phyloP scores from a whole-genome alignment of 2,113 vertebrate genomes.

The Fulica atra region DNA sequence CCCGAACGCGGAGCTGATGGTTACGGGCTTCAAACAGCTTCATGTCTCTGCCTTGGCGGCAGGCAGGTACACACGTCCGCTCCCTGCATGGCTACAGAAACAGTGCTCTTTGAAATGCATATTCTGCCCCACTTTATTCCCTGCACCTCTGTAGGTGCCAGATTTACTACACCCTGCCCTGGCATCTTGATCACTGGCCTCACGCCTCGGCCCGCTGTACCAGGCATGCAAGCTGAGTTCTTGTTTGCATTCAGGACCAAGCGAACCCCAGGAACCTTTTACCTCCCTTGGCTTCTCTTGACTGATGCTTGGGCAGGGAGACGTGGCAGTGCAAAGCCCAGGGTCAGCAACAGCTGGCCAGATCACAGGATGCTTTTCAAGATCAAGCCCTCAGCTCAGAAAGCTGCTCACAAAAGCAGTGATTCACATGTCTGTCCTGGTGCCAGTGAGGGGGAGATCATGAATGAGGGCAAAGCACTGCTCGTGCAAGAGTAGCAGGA shows the following conservation, averaged over 20 bases:
- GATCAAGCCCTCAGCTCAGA: not conserved
- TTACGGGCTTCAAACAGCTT: not conserved
- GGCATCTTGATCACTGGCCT: not conserved
- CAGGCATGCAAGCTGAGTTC: not conserved
- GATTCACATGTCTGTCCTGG: not conserved
- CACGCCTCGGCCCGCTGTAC: not conserved
- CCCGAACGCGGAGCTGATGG: not conserved
- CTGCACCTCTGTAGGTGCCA: not conserved
- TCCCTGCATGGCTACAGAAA: not conserved
- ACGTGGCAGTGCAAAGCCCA: rapidly evolving
- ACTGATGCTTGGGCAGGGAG: not conserved
- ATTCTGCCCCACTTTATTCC: constrained; percentile 21
- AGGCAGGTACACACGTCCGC: not conserved
- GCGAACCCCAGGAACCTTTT: not conserved
- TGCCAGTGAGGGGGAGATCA: not conserved
- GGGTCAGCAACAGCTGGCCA: not conserved
- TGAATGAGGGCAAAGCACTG: not conserved
- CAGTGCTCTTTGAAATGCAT: constrained; percentile 10
- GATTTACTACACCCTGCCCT: constrained; percentile 28
- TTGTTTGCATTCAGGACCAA: rapidly evolving
- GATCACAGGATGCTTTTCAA: not conserved
- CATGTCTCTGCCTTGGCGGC: not conserved
- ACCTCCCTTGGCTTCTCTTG: not conserved
- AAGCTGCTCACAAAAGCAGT: not conserved
- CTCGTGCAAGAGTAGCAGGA: not conserved